Conservation (phyloP, 2,113 vertebrate species). For the Lucifuga dentata region DNA sequence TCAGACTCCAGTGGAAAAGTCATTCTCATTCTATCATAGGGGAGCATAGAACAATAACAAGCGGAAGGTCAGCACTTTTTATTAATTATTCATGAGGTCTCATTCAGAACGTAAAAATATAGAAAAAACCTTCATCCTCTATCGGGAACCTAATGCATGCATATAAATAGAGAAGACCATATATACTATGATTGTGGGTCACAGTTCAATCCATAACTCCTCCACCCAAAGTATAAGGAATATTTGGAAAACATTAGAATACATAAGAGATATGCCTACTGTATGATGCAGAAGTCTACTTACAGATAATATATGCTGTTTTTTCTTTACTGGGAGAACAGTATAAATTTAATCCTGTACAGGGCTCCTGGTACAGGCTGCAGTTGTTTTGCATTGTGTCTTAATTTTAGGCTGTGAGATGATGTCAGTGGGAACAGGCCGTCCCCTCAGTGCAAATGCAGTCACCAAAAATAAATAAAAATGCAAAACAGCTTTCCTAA, state of each 20-base stretch:
- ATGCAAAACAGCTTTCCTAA: too few relatives aligned
- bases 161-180: not conserved
- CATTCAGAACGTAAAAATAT: not conserved
- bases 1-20: constrained; percentile 6
- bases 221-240: constrained; percentile 6
- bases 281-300: too few relatives aligned
- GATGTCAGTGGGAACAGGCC: too few relatives aligned
- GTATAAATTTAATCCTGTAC: too few relatives aligned
- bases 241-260: constrained; percentile 29
- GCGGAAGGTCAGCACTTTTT: not conserved
- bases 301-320: too few relatives aligned
- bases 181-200: not conserved
- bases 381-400: too few relatives aligned
- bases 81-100: not conserved
- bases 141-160: not conserved
- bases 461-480: too few relatives aligned
- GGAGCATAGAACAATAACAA: not conserved
- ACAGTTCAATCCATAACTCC: constrained; percentile 15
- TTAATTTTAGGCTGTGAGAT: too few relatives aligned
- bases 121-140: not conserved
- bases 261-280: too few relatives aligned
- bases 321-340: too few relatives aligned
- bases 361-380: too few relatives aligned
- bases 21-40: not conserved
- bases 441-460: too few relatives aligned